phyloP scores from a whole-genome alignment of 2,113 vertebrate species.

The Calidris pugnax region DNA sequence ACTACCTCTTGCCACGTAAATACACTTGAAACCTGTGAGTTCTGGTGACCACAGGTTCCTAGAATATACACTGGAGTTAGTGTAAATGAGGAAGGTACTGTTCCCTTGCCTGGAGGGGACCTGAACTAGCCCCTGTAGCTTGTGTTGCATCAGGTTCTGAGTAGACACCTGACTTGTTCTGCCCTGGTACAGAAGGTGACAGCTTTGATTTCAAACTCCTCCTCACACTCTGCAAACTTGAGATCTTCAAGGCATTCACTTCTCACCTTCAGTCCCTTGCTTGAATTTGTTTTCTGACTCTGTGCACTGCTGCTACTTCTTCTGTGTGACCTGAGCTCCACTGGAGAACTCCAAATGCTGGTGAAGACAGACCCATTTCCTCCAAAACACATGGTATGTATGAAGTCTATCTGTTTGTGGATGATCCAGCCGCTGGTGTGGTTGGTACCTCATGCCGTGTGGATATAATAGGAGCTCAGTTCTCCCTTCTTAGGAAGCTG shows the following conservation, averaged over 20 bases:
- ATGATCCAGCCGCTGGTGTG: neutral
- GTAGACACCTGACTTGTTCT: neutral
- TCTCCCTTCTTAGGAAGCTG: neutral
- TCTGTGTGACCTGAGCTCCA: neutral
- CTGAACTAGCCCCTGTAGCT: neutral
- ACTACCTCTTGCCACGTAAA: neutral
- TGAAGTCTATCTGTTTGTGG: neutral
- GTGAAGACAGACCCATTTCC: neutral
- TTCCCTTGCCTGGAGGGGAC: neutral
- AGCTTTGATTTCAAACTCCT: neutral
- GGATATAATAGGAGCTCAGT: neutral
- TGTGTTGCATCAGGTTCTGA: neutral
- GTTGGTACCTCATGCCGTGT: accelerated
- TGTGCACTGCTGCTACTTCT: neutral
- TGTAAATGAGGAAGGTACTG: neutral
- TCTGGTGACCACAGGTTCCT: neutral
- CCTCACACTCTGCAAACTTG: neutral
- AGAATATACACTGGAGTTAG: neutral
- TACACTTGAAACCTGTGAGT: neutral
- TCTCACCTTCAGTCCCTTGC: neutral
- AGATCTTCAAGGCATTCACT: neutral
- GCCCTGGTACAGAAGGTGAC: neutral
- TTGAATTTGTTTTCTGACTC: neutral
- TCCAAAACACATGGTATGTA: neutral
- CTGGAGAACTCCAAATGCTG: neutral